Evolutionary conservation across 35 echinoderm and acorn worm genomes (phyloP).

Genomic region (Stichopus chloronotus): DNA sequence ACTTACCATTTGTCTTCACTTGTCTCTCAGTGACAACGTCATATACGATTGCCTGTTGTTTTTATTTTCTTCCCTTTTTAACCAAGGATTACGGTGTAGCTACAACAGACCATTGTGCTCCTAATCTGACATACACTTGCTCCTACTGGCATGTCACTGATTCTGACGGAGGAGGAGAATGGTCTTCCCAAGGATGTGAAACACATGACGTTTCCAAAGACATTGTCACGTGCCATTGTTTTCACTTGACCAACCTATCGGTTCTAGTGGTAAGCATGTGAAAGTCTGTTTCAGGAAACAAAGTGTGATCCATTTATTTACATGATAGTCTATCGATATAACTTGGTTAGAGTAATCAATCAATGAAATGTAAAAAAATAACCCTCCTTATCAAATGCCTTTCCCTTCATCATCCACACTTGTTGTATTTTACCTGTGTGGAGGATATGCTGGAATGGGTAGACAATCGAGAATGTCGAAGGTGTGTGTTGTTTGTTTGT

Average conservation of each 20-base stretch:
- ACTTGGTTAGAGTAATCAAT: no score
- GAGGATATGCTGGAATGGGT: no score
- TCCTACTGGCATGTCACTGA: conserved; percentile 13
- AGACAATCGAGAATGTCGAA: no score
- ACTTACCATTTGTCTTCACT: no score
- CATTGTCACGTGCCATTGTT: conserved; percentile 39
- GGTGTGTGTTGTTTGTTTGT: no score
- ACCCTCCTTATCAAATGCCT: no score
- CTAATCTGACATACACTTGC: conserved; percentile 28
- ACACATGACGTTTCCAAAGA: conserved; percentile 14
- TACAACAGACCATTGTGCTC: not conserved
- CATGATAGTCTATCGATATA: no score
- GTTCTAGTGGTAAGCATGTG: conserved; percentile 41
- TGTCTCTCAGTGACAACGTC: not conserved
- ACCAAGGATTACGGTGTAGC: not conserved
- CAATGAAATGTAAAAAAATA: no score
- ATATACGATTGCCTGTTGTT: not conserved
- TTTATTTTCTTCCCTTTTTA: not conserved
- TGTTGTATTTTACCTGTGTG: no score
- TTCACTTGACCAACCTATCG: conserved; percentile 37
- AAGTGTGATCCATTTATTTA: no score
- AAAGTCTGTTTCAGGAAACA: not conserved
- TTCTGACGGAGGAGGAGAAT: not conserved
- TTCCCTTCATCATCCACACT: no score
- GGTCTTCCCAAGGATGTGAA: conserved; percentile 27